Evolutionary conservation across 2,888 invertebrate genomes (phyloP).

Genomic region (Eubasilissa splendida): DNA sequence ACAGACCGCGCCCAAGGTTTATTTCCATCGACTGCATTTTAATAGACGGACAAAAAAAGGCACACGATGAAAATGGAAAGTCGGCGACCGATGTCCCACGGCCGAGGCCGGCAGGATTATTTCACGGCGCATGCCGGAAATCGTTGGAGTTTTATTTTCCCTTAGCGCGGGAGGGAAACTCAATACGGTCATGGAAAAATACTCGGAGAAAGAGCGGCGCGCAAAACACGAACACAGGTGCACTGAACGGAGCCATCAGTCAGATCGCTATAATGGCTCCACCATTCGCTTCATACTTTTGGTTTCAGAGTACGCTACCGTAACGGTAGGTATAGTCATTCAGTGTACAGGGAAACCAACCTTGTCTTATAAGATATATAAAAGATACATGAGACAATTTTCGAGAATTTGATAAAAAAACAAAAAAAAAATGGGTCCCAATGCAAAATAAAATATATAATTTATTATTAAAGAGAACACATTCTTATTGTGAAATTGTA

Average conservation of each 20-base stretch:
- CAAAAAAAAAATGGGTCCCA: no score
- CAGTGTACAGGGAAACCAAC: no score
- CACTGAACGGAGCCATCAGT: not conserved
- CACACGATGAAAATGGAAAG: conserved; percentile 49
- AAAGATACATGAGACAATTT: no score
- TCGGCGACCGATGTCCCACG: conserved; percentile 7
- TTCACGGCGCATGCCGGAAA: conserved; percentile 51
- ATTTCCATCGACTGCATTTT: conserved; percentile 55
- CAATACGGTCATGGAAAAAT: conserved; percentile 13
- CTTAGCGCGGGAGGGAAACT: conserved; percentile 1
- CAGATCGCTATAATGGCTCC: no score
- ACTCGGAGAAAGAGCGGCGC: conserved; percentile 5
- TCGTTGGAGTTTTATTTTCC: conserved; percentile 36
- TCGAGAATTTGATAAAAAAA: no score
- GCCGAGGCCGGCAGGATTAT: conserved; percentile 33
- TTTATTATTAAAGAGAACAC: no score
- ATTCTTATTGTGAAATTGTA: no score
- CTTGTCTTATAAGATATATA: no score
- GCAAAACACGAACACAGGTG: not conserved
- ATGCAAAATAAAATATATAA: no score
- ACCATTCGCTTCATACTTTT: no score
- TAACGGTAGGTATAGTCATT: no score
- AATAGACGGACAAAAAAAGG: conserved; percentile 54
- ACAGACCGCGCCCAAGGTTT: conserved; percentile 30
- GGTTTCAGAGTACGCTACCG: no score